Conservation (phyloP, 2,113 vertebrate genomes). For the Myodes glareolus region DNA sequence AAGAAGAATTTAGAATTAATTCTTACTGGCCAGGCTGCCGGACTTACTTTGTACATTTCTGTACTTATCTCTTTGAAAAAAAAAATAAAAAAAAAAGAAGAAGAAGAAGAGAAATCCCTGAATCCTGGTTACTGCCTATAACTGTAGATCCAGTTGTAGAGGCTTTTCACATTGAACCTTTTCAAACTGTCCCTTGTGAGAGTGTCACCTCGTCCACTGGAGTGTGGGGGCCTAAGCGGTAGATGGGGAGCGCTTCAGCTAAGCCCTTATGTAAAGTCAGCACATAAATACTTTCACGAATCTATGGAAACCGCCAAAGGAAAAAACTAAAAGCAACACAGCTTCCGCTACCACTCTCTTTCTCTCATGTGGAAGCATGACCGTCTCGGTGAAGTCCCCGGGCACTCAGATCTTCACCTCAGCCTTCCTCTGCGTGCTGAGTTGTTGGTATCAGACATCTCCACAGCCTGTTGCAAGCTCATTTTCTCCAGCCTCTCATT, state of each 20-base stretch:
- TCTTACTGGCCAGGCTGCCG: not conserved
- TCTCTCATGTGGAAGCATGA: not conserved
- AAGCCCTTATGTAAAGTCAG: not conserved
- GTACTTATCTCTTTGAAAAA: not conserved
- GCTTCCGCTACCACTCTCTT: not conserved
- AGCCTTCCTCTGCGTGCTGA: not conserved
- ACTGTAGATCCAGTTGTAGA: not conserved
- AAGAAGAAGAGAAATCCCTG: not conserved
- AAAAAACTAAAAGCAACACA: not conserved
- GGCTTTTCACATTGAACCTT: not conserved
- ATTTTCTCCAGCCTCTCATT: conserved; percentile 41
- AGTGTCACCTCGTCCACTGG: not conserved
- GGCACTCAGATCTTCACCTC: not conserved
- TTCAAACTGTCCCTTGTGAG: not conserved
- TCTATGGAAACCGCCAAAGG: not conserved
- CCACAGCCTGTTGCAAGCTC: not conserved
- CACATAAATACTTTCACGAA: not conserved
- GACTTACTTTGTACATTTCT: not conserved
- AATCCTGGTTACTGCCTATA: not conserved
- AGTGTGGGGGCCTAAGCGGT: not conserved
- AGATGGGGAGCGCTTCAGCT: not conserved
- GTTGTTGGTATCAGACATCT: conserved; percentile 22
- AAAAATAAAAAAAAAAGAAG: not conserved
- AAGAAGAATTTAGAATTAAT: not conserved
- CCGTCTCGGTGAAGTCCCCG: too few species aligned